phyloP scores from a whole-genome alignment of 2,797 vertebrate genomes.

The Protosalanx chinensis region DNA sequence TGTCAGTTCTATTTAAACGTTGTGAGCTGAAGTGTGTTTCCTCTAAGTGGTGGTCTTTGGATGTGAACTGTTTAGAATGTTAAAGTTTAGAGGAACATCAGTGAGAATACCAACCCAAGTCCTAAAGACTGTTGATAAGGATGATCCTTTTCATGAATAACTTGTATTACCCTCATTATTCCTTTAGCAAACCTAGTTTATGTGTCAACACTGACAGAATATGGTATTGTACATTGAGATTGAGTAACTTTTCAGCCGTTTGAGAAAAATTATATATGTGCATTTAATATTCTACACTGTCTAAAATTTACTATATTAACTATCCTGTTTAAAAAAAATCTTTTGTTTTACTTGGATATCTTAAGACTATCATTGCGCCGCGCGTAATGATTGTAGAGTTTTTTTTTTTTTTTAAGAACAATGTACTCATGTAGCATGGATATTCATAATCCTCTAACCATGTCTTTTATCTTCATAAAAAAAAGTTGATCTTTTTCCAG shows the following conservation, averaged over 20 bases:
- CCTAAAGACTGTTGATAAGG: constrained; percentile 22
- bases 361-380: constrained; percentile 97
- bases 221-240: constrained; percentile 48
- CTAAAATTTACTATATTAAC: constrained; percentile 70
- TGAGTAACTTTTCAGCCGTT: constrained; percentile 40
- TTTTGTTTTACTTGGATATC: constrained; percentile 81
- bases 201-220: constrained; percentile 60
- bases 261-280: constrained; percentile 45
- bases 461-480: constrained; percentile 72
- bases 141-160: constrained; percentile 35
- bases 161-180: constrained; percentile 34
- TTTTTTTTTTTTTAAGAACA: constrained; percentile 82
- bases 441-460: constrained; percentile 83
- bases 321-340: constrained; percentile 38
- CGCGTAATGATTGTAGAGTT: constrained; percentile 93
- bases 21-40: constrained; percentile 15
- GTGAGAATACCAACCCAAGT: constrained; percentile 16
- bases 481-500: constrained; percentile 83
- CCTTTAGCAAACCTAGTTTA: constrained; percentile 30
- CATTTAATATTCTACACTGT: constrained; percentile 78
- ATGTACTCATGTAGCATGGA: constrained; percentile 90
- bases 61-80: constrained; percentile 27
- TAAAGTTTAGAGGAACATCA: constrained; percentile 1
- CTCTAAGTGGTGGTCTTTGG: constrained; percentile 16
- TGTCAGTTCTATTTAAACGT: not conserved